Evolutionary conservation across 1,140 invertebrate genomes (phyloP), one percentile per base, ranked within the genome.

Genomic region (Sycophila sp.): DNA sequence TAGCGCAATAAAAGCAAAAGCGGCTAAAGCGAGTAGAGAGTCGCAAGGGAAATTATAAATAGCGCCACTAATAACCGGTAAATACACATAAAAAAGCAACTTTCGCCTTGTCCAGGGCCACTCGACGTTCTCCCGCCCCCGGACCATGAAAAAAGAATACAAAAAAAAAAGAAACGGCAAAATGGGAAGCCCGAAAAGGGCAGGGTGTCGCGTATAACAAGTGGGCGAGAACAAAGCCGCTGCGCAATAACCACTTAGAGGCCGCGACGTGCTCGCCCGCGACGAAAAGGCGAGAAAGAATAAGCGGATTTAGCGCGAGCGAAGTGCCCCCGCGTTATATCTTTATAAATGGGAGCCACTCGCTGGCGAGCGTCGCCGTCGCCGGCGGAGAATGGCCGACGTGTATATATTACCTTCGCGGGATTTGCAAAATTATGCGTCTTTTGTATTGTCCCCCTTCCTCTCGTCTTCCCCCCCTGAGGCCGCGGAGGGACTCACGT

Each of bases 301-400:
- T 82, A 83, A 83, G 80, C 79, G 75, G 81, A 78, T 83, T 82
- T 75, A 45, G 63, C 66, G 24, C 71, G 58, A 65, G 73, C 70
- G 73, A 79, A 74, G 56, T 60, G 56, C 40, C 24, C 10, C 30
- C 11, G 47, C 28, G 81, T 81, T 82, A 83, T 83, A 83, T 82
- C 81, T 82, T 83, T 83, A 83, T 83, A 83, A 83, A 83, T 83
- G 81, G 80, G 81, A 77, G 71, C n/a, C 77, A 78, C 80, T 83
- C 74, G 53, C 49, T 26, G 36, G 36, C 24, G 45, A 19, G 4
- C 32, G 30, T 1, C 19, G 7, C 28, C 24, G 26, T 22, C 40
- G 28, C 51, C 2, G 32, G 15, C 22, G 42, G n/a, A n/a, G n/a
- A n/a, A n/a, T n/a, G n/a, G n/a, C n/a, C n/a, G 42, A 22, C 42